Evolutionary conservation across 2,888 invertebrate species (phyloP), one percentile per base, ranked within the genome.

Genomic region (Ophion slaviceki): DNA sequence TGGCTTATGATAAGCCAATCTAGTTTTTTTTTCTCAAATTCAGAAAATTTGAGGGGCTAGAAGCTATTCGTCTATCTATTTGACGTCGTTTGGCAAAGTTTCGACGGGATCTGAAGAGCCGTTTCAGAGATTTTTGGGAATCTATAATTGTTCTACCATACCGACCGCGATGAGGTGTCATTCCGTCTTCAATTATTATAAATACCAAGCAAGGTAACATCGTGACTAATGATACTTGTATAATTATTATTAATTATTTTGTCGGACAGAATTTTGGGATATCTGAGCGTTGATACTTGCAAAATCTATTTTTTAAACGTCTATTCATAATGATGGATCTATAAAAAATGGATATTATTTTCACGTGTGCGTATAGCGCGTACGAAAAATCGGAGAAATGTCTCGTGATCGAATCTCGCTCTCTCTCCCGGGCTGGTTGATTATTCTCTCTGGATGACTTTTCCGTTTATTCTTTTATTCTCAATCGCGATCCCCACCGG

Each of bases 401-500:
- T 81, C 68, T 85, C 82, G 80, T 82, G 74, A 45, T 85, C 85
- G 24, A 72, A 75, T 77, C 76, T 77, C 70, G 20, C 47, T 77
- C 77, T 78, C 32, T 32, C 32, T 81, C 86, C 75, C 80, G 62
- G 71, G 76, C 75, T 79, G 78, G 67, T 61, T 59, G 59, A 74
- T 64, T 87, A 82, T 84, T 82, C 83, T 86, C 78, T 80, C 80
- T 78, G 77, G 32, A 83, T 64, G 17, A 71, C 61, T 72, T 76
- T 75, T 86, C 57, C 59, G 71, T 83, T 81, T 79, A 47, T 76
- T 83, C 8, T 62, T 82, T 84, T 78, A 77, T 91, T 90, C 14
- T 88, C 88, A 88, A 88, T 91, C 89, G 89, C 89, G 89, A 87
- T 92, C 90, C 91, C 90, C 89, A 90, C 89, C 88, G 88, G 86